A percentile compares a stretch with the other conserved stretches of the same genome.
These are phyloP conservation scores for Dinoponera quadriceps DNA, from an alignment of 1,140 invertebrate genomes.

Conservation along the genomic window DNA sequence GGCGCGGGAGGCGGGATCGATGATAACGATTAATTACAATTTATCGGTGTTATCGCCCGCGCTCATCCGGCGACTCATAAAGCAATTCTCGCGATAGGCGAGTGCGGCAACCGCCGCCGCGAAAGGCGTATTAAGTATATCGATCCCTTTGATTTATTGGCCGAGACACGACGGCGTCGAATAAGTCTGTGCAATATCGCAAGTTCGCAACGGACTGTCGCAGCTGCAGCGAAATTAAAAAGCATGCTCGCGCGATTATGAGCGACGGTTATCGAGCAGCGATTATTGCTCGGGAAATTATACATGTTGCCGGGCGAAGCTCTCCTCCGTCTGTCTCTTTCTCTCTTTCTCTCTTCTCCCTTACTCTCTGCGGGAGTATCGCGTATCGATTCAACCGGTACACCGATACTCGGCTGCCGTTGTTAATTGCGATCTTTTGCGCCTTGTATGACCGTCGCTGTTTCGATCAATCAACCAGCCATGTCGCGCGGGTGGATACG, in stretches of 20 bases:
- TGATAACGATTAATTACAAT: constrained; percentile 53
- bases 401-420: neutral
- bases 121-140: constrained; percentile 44
- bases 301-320: neutral
- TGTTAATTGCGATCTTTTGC: neutral
- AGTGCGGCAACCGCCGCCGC: neutral
- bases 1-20: constrained; percentile 19
- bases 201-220: neutral
- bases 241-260: constrained; percentile 7
- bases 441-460: neutral
- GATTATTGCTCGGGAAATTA: constrained; percentile 35
- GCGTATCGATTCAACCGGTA: neutral
- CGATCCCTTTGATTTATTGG: constrained; percentile 46
- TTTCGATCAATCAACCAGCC: constrained; percentile 16
- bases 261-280: constrained; percentile 11
- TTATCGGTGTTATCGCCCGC: constrained; percentile 41
- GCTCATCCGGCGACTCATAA: constrained; percentile 27
- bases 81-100: constrained; percentile 43
- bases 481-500: neutral
- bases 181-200: neutral
- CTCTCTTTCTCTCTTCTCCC: too few relatives aligned
- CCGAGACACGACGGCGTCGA: neutral
- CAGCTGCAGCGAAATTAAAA: constrained; percentile 39
- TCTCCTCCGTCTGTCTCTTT: neutral
- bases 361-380: constrained; percentile 11